Evolutionary conservation across 2,797 vertebrate species (phyloP).

Genomic region (Austrolebias charrua): DNA sequence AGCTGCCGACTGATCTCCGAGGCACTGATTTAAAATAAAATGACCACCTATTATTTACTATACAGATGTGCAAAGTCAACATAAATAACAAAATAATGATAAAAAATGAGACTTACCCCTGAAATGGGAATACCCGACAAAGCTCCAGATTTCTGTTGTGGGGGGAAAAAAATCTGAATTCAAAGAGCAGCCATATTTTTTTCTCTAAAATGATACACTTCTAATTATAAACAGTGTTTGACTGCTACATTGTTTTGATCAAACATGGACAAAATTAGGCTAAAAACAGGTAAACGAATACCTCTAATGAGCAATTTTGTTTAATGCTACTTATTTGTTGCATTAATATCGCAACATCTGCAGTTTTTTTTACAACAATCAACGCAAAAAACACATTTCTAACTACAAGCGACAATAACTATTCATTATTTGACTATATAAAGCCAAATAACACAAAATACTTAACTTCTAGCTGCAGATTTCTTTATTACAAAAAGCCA

Average conservation of each 20-base stretch:
- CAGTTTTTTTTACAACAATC: background rate
- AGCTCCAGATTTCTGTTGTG: conserved; percentile 88
- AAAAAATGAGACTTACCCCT: conserved; percentile 83
- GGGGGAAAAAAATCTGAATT: background rate
- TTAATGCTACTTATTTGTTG: background rate
- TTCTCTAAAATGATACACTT: background rate
- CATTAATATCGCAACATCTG: background rate
- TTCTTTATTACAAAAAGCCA: background rate
- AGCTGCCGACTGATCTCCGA: conserved; percentile 97
- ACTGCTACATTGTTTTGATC: too few species aligned
- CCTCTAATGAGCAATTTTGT: too few species aligned
- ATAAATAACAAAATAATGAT: background rate
- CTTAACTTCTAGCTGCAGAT: conserved; percentile 9
- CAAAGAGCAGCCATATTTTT: background rate
- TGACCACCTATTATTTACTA: too few species aligned
- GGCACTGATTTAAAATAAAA: conserved; percentile 80
- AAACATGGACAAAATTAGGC: background rate
- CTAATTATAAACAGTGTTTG: too few species aligned
- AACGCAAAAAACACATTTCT: background rate
- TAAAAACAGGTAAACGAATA: background rate
- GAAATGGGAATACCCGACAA: conserved; percentile 95
- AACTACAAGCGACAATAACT: background rate
- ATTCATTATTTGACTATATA: conserved; percentile 48
- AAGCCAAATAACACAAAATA: conserved; percentile 54
- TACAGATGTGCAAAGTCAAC: fast-evolving